phyloP scores from a whole-genome alignment of 2,888 invertebrate species.

The Ophonus ardosiacus region DNA sequence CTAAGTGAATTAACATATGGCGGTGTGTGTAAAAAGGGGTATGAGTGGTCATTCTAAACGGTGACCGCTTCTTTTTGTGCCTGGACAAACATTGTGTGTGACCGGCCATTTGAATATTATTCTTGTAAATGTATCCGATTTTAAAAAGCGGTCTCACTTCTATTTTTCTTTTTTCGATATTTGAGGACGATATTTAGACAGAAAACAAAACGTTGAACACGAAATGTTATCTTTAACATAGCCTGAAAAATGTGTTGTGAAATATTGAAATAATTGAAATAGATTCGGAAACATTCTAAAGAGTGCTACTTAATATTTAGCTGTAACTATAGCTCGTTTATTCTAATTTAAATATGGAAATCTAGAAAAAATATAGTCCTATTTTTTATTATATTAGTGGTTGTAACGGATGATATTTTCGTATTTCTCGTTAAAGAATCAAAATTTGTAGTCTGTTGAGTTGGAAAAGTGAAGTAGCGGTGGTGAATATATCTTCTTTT shows the following conservation, averaged over 20 bases:
- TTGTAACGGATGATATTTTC: too few relatives aligned
- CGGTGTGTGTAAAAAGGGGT: neutral
- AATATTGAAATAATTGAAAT: too few relatives aligned
- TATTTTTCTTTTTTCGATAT: conserved; percentile 18
- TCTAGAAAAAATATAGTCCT: too few relatives aligned
- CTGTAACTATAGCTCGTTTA: too few relatives aligned
- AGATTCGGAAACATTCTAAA: too few relatives aligned
- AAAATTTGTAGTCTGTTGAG: neutral
- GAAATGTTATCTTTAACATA: too few relatives aligned
- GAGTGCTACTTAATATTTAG: too few relatives aligned
- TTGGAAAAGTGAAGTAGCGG: neutral
- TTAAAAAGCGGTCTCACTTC: conserved; percentile 4
- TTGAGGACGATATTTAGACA: neutral
- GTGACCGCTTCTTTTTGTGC: conserved; percentile 42
- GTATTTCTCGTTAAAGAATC: too few relatives aligned
- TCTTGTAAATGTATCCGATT: conserved; percentile 56
- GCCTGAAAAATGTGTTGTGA: too few relatives aligned
- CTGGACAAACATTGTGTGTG: conserved; percentile 19
- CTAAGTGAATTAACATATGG: conserved; percentile 48
- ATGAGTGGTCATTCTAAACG: conserved; percentile 46
- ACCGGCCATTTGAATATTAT: conserved; percentile 59
- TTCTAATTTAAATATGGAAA: too few relatives aligned
- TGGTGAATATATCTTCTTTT: neutral
- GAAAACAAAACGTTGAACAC: too few relatives aligned
- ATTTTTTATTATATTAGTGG: too few relatives aligned